Percentiles rank a stretch among this genome's conserved stretches.
phyloP scores from a whole-genome alignment of 2,888 invertebrate species.

The Eupithecia subumbrata region DNA sequence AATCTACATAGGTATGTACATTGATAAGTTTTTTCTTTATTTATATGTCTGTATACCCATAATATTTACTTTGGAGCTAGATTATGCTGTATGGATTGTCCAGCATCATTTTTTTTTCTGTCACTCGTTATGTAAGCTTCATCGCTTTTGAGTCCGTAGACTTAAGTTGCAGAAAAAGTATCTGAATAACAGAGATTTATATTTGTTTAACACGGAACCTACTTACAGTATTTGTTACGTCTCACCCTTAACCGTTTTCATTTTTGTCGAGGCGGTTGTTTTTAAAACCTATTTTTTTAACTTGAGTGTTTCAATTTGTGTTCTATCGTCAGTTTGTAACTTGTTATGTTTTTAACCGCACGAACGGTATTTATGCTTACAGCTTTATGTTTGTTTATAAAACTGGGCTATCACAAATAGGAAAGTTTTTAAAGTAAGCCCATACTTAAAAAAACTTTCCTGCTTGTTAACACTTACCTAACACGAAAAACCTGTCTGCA shows the following conservation, averaged over 20 bases:
- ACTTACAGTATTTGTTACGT: not conserved
- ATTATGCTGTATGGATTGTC: not conserved
- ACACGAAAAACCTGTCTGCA: too few species aligned
- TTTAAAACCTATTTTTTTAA: slow-evolving; percentile 9
- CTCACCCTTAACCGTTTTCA: not conserved
- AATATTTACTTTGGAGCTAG: not conserved
- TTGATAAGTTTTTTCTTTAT: not conserved
- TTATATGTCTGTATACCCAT: not conserved
- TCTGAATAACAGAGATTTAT: not conserved
- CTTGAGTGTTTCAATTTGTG: slow-evolving; percentile 8
- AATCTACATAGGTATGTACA: too few species aligned
- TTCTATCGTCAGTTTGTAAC: slow-evolving; percentile 2
- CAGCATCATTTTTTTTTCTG: too few species aligned
- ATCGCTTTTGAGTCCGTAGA: too few species aligned
- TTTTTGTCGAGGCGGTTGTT: slow-evolving; percentile 5
- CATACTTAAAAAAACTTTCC: too few species aligned
- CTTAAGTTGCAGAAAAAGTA: not conserved
- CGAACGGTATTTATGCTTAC: not conserved
- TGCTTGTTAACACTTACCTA: too few species aligned
- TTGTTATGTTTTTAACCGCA: not conserved
- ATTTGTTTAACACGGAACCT: not conserved
- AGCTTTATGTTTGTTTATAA: not conserved
- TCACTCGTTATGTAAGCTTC: too few species aligned
- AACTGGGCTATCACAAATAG: too few species aligned
- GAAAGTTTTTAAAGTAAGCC: too few species aligned